Evolutionary conservation across 2,113 vertebrate species (phyloP).

Genomic region (Oxyura jamaicensis): DNA sequence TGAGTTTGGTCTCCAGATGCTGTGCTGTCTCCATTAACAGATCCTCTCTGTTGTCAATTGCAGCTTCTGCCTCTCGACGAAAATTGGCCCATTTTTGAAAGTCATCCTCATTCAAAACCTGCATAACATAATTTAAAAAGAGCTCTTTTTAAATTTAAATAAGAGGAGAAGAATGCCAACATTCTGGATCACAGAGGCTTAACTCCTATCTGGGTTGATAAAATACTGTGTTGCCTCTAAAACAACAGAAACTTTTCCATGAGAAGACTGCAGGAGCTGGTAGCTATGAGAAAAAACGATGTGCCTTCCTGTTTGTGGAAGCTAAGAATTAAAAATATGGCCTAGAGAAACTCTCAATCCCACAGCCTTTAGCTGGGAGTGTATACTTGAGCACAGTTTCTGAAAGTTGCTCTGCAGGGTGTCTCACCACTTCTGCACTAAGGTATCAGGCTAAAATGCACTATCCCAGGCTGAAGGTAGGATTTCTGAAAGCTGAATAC

Average conservation of each 20-base stretch:
- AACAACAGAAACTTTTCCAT: not conserved
- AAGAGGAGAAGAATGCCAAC: not conserved
- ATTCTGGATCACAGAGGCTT: not conserved
- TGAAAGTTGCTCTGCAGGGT: not conserved
- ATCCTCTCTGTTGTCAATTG: constrained; percentile 84
- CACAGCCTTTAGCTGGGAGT: not conserved
- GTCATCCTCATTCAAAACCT: constrained; percentile 86
- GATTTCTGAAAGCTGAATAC: not conserved
- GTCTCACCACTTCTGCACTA: not conserved
- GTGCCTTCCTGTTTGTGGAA: not conserved
- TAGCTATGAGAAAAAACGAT: not conserved
- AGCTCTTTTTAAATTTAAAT: not conserved
- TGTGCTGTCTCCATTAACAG: constrained; percentile 82
- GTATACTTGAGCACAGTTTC: not conserved
- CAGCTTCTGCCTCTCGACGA: constrained; percentile 84
- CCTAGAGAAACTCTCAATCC: not conserved
- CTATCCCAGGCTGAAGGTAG: not conserved
- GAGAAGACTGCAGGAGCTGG: not conserved
- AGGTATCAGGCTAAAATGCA: not conserved
- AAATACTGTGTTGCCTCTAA: not conserved
- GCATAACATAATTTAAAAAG: not conserved
- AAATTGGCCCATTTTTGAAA: constrained; percentile 85
- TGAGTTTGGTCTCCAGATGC: constrained; percentile 83
- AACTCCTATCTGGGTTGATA: not conserved
- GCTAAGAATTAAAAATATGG: not conserved